These are phyloP conservation scores for Heliconius aoede DNA, from an alignment of 2,888 invertebrate species.

Conservation along the genomic window DNA sequence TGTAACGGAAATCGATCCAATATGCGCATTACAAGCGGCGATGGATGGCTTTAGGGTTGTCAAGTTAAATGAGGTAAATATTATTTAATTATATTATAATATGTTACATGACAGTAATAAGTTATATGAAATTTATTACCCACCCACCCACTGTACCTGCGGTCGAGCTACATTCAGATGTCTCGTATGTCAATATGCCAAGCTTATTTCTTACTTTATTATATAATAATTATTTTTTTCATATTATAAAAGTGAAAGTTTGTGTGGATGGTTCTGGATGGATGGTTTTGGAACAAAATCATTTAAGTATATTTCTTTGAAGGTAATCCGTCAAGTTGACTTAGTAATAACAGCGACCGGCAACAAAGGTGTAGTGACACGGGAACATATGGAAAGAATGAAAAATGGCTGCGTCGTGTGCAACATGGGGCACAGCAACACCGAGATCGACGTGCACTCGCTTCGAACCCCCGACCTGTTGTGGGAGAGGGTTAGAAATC, in stretches of 20 bases:
- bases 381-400: constrained; percentile 98
- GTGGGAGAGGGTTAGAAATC: constrained; percentile 95
- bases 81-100: not conserved
- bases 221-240: too few species aligned
- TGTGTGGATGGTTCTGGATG: too few species aligned
- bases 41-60: constrained; percentile 99
- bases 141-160: too few species aligned
- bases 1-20: constrained; percentile 97
- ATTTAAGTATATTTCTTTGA: not conserved
- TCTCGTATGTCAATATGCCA: too few species aligned
- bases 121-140: too few species aligned
- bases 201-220: too few species aligned
- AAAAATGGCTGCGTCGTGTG: constrained; percentile 97
- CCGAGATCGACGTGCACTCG: constrained; percentile 95
- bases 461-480: constrained; percentile 96
- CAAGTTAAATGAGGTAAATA: constrained; percentile 94
- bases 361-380: constrained; percentile 97
- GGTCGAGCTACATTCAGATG: too few species aligned
- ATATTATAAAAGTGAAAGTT: too few species aligned
- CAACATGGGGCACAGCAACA: constrained; percentile 99
- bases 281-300: too few species aligned
- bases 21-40: constrained; percentile 98
- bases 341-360: constrained; percentile 99
- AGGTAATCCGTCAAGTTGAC: constrained; percentile 96
- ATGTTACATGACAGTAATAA: too few species aligned